Conservation (phyloP, 1,140 invertebrate species). For the Drosophila kepulauana region DNA sequence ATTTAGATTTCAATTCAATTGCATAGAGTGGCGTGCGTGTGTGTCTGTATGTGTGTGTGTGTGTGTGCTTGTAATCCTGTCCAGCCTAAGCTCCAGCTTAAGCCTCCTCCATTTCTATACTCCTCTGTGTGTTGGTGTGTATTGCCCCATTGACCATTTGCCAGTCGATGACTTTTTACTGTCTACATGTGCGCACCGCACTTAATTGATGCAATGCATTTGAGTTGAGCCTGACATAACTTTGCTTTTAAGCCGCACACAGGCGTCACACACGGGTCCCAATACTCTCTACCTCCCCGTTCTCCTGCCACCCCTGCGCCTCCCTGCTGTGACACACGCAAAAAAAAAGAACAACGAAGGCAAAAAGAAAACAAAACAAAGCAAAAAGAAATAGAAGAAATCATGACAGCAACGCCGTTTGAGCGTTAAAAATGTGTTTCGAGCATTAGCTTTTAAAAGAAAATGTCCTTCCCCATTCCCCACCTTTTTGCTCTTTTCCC, state of each 20-base stretch:
- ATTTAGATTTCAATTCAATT: conserved; percentile 57
- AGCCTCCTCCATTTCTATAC: not conserved
- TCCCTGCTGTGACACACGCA: not conserved
- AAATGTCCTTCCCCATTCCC: conserved; percentile 3
- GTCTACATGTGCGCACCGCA: conserved; percentile 47
- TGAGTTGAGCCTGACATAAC: conserved; percentile 57
- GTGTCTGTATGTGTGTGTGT: conserved; percentile 11
- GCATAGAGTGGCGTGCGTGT: conserved; percentile 38
- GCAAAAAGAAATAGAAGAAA: conserved; percentile 22
- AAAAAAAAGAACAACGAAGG: conserved; percentile 7
- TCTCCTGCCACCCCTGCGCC: not conserved
- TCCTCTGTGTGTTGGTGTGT: not conserved
- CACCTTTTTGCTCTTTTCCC: too few species aligned
- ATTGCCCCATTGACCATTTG: conserved; percentile 43
- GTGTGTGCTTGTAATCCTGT: conserved; percentile 47
- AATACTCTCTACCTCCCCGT: not conserved
- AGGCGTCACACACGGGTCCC: conserved; percentile 8
- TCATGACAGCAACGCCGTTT: conserved; percentile 42
- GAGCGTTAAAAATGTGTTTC: conserved; percentile 40
- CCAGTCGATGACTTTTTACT: conserved; percentile 58
- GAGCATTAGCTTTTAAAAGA: conserved; percentile 44
- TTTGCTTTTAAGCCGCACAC: conserved; percentile 58
- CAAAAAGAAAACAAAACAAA: not conserved
- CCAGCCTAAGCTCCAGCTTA: conserved; percentile 40
- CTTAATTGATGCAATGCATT: conserved; percentile 61